phyloP scores from a whole-genome alignment of 2,797 vertebrate genomes.

The Galaxias olidus region DNA sequence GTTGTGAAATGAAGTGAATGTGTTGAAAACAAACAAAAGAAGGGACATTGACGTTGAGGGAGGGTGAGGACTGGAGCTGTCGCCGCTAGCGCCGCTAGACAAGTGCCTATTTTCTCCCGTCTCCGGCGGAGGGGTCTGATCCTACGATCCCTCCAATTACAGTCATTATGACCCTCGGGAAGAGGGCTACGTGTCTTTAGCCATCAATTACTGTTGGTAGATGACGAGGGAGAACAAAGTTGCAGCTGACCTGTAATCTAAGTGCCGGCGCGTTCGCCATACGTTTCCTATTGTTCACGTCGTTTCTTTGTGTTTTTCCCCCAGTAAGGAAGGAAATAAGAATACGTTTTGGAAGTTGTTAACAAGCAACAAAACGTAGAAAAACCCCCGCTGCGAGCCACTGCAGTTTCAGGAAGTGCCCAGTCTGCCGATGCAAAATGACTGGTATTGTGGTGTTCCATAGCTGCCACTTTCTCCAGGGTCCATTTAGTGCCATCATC shows the following conservation, averaged over 20 bases:
- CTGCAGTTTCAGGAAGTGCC: too few relatives aligned
- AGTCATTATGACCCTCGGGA: slow-evolving; percentile 63
- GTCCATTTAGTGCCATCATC: slow-evolving; percentile 18
- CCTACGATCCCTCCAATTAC: slow-evolving; percentile 56
- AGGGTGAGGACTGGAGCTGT: background rate
- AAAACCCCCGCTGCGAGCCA: too few relatives aligned
- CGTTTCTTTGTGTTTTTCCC: too few relatives aligned
- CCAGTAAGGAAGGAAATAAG: too few relatives aligned
- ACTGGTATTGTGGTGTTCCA: background rate
- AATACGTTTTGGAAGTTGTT: too few relatives aligned
- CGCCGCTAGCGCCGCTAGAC: background rate
- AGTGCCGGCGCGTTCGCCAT: background rate
- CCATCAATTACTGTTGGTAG: slow-evolving; percentile 57
- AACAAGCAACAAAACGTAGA: too few relatives aligned
- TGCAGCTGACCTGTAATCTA: slow-evolving; percentile 11
- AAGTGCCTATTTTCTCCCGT: background rate
- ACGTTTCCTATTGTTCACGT: too few relatives aligned
- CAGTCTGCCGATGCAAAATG: background rate
- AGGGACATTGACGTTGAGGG: slow-evolving; percentile 11
- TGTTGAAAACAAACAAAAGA: background rate
- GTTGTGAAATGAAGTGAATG: background rate
- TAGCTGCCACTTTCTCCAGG: slow-evolving; percentile 21
- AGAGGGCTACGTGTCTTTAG: slow-evolving; percentile 37
- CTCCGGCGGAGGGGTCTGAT: slow-evolving; percentile 34
- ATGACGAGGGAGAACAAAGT: slow-evolving; percentile 26